Percentiles rank a stretch among this genome's conserved stretches.
These are phyloP conservation scores for Actinia tenebrosa DNA, from an alignment of 64 coral and sea anemone genomes.

Conservation along the genomic window DNA sequence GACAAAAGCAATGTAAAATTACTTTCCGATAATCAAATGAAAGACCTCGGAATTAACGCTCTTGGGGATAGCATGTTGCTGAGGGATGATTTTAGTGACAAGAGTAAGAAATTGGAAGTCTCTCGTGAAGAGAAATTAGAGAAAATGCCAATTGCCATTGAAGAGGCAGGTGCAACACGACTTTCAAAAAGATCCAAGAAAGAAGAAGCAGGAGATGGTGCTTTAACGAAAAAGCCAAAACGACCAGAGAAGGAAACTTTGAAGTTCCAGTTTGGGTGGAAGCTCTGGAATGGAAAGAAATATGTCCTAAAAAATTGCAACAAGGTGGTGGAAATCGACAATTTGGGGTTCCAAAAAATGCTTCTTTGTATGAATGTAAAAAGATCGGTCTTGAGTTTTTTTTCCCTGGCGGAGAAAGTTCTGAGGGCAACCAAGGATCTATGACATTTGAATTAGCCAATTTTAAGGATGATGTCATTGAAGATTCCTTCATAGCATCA, in stretches of 20 bases:
- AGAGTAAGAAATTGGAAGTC: too few relatives aligned
- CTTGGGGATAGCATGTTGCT: too few relatives aligned
- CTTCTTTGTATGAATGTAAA: neutral
- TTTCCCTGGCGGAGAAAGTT: conserved; percentile 21
- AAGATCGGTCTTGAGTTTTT: neutral
- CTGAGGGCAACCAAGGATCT: neutral
- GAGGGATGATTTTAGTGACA: too few relatives aligned
- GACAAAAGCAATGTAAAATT: too few relatives aligned
- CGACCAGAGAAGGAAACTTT: conserved; percentile 3
- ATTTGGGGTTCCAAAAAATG: conserved; percentile 2
- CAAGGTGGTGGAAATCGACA: conserved; percentile 20
- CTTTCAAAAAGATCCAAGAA: neutral
- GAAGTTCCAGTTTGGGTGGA: conserved; percentile 40
- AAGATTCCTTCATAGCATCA: neutral
- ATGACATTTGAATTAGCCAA: conserved; percentile 18
- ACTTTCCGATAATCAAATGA: too few relatives aligned
- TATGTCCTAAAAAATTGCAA: conserved; percentile 7
- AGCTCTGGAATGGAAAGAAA: conserved; percentile 1
- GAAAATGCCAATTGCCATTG: too few relatives aligned
- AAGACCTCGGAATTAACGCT: too few relatives aligned
- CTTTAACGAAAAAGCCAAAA: neutral
- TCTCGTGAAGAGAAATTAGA: too few relatives aligned
- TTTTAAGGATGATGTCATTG: conserved; percentile 7
- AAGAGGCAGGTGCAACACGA: too few relatives aligned
- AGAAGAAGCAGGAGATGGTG: neutral